A percentile compares a stretch with the other conserved stretches of the same genome.
phyloP scores from a whole-genome alignment of 2,888 invertebrate species.

The Polietes domitor region DNA sequence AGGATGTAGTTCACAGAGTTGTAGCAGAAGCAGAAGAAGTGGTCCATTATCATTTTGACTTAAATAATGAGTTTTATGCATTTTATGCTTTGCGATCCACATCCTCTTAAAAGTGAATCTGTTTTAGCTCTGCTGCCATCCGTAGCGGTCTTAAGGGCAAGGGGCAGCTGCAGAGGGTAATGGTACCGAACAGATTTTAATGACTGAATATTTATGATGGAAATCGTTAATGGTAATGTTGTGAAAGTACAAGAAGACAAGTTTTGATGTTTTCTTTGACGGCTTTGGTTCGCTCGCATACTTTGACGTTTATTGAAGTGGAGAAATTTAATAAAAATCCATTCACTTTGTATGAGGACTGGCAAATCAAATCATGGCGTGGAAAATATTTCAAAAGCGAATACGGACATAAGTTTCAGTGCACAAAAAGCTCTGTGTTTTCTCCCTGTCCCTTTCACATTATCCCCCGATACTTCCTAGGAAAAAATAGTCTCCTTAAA shows the following conservation, averaged over 20 bases:
- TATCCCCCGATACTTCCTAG: too few relatives aligned
- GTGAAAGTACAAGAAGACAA: background rate
- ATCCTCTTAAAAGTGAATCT: background rate
- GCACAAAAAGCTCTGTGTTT: too few relatives aligned
- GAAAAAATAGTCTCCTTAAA: too few relatives aligned
- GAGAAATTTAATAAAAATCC: background rate
- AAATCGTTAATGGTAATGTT: conserved; percentile 5
- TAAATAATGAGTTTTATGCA: conserved; percentile 30
- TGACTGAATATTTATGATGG: conserved; percentile 19
- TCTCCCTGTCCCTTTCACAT: too few relatives aligned
- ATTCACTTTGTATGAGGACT: too few relatives aligned
- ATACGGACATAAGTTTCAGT: too few relatives aligned
- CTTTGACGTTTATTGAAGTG: background rate
- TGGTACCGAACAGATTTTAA: background rate
- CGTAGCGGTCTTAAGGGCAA: background rate
- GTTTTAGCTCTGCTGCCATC: background rate
- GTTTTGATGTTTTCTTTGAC: too few relatives aligned
- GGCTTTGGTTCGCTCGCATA: too few relatives aligned
- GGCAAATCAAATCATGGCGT: too few relatives aligned
- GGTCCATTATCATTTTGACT: conserved; percentile 25
- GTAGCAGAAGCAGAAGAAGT: background rate
- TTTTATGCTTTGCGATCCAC: background rate
- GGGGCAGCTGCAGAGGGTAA: background rate
- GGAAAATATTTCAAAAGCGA: too few relatives aligned
- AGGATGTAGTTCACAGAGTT: background rate